A percentile compares a stretch with the other conserved stretches of the same genome.
Conservation (phyloP, 1,140 invertebrate genomes). For the Trachymyrmex cornetzi region DNA sequence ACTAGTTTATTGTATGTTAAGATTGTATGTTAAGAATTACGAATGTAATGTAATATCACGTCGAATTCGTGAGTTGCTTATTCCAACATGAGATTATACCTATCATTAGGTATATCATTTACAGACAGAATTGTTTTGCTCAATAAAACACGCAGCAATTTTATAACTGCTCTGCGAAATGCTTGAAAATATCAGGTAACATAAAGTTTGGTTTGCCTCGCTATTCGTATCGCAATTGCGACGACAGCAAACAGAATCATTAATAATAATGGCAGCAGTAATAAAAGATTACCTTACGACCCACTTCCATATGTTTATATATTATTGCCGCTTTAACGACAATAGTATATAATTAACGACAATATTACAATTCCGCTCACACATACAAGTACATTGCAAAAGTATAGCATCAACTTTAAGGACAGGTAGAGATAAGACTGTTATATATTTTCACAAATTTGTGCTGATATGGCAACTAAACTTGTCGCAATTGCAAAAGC, state of each 20-base stretch:
- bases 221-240: constrained; percentile 30
- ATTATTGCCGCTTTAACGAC: constrained; percentile 58
- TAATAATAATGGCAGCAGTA: constrained; percentile 58
- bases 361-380: constrained; percentile 53
- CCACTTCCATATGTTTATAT: constrained; percentile 57
- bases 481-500: constrained; percentile 2
- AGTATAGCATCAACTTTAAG: constrained; percentile 36
- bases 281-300: constrained; percentile 64
- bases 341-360: constrained; percentile 63
- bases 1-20: neutral
- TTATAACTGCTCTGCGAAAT: neutral
- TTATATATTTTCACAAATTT: constrained; percentile 44
- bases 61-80: neutral
- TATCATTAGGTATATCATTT: neutral
- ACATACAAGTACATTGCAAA: neutral
- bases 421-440: constrained; percentile 45
- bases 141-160: constrained; percentile 11
- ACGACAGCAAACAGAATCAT: constrained; percentile 55
- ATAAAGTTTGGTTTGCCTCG: constrained; percentile 2
- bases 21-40: neutral
- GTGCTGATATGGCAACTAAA: constrained; percentile 19
- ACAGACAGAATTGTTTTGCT: neutral
- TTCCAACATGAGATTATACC: neutral
- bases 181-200: constrained; percentile 23
- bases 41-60: constrained; percentile 16